Evolutionary conservation across 2,888 invertebrate genomes (phyloP).

Genomic region (Dryococelus australis): DNA sequence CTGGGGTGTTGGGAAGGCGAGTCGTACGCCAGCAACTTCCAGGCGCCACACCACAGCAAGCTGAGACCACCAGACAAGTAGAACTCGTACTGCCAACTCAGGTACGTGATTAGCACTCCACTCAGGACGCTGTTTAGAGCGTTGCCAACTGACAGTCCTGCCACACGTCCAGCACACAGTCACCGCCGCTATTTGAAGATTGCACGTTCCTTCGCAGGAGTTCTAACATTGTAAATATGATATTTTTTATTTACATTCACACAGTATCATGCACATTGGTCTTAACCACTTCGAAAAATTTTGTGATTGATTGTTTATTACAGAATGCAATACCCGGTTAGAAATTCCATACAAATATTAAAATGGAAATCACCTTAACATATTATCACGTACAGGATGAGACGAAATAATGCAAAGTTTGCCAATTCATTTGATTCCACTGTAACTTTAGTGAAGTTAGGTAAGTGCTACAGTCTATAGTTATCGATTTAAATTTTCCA

Average conservation of each 20-base stretch:
- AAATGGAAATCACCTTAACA: too few relatives aligned
- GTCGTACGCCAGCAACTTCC: constrained; percentile 51
- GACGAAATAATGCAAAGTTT: too few relatives aligned
- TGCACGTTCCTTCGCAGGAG: not conserved
- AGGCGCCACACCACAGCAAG: constrained; percentile 56
- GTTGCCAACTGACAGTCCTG: constrained; percentile 62
- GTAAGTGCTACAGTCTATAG: too few relatives aligned
- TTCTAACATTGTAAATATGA: not conserved
- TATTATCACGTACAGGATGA: too few relatives aligned
- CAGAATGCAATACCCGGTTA: too few relatives aligned
- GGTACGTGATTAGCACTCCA: constrained; percentile 54
- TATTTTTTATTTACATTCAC: not conserved
- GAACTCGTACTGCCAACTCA: constrained; percentile 60
- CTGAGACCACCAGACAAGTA: constrained; percentile 53
- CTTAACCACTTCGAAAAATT: too few relatives aligned
- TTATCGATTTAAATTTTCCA: too few relatives aligned
- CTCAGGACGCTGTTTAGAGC: constrained; percentile 59
- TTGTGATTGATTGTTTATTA: too few relatives aligned
- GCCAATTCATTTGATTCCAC: too few relatives aligned
- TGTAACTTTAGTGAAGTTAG: too few relatives aligned
- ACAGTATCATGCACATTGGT: too few relatives aligned
- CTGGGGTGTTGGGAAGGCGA: constrained; percentile 53
- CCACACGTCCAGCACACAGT: not conserved
- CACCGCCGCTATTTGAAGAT: not conserved
- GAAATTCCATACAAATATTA: too few relatives aligned